Conservation (phyloP, 2,888 invertebrate genomes). For the Andrena camellia region DNA sequence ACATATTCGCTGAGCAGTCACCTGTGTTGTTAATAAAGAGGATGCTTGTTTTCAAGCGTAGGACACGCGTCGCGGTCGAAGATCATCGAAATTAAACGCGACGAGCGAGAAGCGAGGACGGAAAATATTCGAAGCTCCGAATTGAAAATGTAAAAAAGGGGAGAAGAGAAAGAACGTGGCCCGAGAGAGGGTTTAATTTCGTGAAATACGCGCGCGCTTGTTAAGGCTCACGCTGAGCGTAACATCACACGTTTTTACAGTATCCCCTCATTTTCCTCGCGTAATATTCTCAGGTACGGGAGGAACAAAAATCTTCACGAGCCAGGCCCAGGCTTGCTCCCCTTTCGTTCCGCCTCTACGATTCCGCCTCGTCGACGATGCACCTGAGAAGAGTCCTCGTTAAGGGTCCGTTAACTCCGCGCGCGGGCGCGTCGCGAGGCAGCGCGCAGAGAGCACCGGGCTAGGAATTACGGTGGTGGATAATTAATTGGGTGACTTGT, state of each 20-base stretch:
- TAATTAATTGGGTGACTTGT: slow-evolving; percentile 82
- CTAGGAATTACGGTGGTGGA: slow-evolving; percentile 71
- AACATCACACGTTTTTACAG: slow-evolving; percentile 60
- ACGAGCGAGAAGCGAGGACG: no score
- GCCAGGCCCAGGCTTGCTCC: slow-evolving; percentile 2
- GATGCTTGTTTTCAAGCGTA: no score
- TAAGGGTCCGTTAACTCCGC: slow-evolving; percentile 72
- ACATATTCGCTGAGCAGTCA: no score
- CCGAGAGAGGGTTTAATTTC: slow-evolving; percentile 47
- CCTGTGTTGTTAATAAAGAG: no score
- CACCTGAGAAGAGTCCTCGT: slow-evolving; percentile 68
- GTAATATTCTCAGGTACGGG: slow-evolving; percentile 53
- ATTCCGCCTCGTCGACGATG: slow-evolving; percentile 59
- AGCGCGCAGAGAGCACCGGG: slow-evolving; percentile 32
- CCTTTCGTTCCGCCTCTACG: slow-evolving; percentile 45
- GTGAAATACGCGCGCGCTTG: slow-evolving; percentile 54
- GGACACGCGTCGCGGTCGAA: not conserved
- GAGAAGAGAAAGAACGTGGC: not conserved
- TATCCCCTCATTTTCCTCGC: slow-evolving; percentile 53
- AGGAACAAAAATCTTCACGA: slow-evolving; percentile 60
- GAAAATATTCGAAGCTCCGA: not conserved
- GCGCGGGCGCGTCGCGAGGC: slow-evolving; percentile 21
- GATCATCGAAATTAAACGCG: not conserved
- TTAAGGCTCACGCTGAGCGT: slow-evolving; percentile 59
- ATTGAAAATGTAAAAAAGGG: not conserved